Evolutionary conservation across 2,888 invertebrate species (phyloP).

Genomic region (Plemyria rubiginata): DNA sequence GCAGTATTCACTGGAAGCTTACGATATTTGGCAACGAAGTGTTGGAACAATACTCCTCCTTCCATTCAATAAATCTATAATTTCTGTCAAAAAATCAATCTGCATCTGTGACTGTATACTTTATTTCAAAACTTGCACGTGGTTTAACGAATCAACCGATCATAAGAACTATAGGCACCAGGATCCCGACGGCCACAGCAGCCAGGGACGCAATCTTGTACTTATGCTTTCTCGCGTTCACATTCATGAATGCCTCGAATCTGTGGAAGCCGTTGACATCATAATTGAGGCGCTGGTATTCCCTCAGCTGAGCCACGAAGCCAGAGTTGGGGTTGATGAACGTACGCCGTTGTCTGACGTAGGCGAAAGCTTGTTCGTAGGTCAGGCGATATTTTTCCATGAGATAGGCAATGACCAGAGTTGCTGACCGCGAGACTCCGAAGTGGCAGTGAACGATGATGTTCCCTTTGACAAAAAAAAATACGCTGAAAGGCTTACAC

Average conservation of each 20-base stretch:
- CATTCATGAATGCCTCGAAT: conserved; percentile 71
- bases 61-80: no score
- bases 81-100: not conserved
- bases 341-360: conserved; percentile 92
- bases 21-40: no score
- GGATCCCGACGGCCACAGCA: conserved; percentile 64
- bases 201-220: conserved; percentile 73
- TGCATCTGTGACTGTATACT: conserved; percentile 22
- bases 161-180: conserved; percentile 70
- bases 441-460: conserved; percentile 98
- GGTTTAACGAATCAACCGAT: conserved; percentile 54
- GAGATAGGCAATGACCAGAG: conserved; percentile 97
- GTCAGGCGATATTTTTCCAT: conserved; percentile 94
- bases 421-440: conserved; percentile 97
- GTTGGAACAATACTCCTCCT: no score
- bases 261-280: conserved; percentile 67
- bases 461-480: conserved; percentile 67
- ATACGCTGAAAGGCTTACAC: no score
- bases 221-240: conserved; percentile 70
- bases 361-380: conserved; percentile 94
- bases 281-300: conserved; percentile 77
- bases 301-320: conserved; percentile 95
- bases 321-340: conserved; percentile 98
- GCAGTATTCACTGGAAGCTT: no score
- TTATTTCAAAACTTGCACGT: conserved; percentile 28